These are phyloP conservation scores for Taxidea taxus DNA, from an alignment of 2,113 vertebrate species.

Conservation along the genomic window DNA sequence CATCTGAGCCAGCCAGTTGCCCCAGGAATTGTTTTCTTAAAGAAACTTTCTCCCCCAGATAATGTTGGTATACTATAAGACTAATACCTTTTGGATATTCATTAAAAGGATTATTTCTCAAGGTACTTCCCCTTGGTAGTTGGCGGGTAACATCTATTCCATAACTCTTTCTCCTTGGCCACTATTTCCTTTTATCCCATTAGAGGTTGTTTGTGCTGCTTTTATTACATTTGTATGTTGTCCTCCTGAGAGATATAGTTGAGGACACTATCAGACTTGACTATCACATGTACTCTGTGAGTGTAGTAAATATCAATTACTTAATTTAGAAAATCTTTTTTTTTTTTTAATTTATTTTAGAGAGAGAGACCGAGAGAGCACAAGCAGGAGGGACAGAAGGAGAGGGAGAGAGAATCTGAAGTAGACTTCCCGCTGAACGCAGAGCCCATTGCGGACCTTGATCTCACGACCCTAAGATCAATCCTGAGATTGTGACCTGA, in stretches of 20 bases:
- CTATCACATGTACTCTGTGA: not conserved
- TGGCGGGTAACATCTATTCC: not conserved
- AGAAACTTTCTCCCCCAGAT: not conserved
- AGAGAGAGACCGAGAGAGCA: not conserved
- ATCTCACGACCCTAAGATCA: not conserved
- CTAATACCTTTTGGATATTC: not conserved
- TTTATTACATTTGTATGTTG: conserved; percentile 4
- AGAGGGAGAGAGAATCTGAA: not conserved
- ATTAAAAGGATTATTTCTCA: conserved; percentile 22
- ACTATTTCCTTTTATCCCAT: not conserved
- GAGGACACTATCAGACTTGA: not conserved
- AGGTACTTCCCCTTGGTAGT: not conserved
- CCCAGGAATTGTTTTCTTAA: not conserved
- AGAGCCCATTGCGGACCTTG: not conserved
- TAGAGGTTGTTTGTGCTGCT: not conserved
- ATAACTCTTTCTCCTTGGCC: conserved; percentile 19
- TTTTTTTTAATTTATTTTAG: not conserved
- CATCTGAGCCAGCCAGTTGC: not conserved
- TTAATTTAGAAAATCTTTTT: not conserved
- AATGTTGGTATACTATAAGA: not conserved
- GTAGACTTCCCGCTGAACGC: not conserved
- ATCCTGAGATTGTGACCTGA: not conserved
- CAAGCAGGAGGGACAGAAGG: not conserved
- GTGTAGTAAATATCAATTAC: not conserved
- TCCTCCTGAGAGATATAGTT: conserved; percentile 1